Evolutionary conservation across 2,888 invertebrate genomes (phyloP).

Genomic region (Protonemura montana): DNA sequence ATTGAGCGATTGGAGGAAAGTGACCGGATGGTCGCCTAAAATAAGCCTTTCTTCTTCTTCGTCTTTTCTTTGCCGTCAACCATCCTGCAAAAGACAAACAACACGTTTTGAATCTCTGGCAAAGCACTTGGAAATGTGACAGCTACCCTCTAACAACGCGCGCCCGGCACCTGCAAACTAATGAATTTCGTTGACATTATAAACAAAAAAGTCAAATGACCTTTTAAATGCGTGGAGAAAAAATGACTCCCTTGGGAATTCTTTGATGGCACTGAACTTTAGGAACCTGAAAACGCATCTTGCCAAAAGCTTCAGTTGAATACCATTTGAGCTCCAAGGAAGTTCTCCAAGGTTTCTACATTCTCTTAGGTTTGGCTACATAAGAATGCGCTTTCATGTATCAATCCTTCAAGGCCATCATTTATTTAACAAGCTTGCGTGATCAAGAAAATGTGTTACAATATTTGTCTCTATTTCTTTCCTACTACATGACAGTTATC

Average conservation of each 20-base stretch:
- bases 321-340: no score
- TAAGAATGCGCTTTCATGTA: no score
- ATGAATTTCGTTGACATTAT: neutral
- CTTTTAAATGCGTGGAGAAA: neutral
- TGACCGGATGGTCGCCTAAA: conserved; percentile 62
- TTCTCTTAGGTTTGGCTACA: no score
- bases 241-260: neutral
- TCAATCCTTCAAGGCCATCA: no score
- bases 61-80: conserved; percentile 88
- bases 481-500: no score
- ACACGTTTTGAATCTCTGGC: neutral
- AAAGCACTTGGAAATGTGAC: neutral
- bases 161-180: neutral
- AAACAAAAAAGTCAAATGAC: neutral
- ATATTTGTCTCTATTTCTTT: no score
- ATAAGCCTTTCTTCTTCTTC: conserved; percentile 86
- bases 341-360: no score
- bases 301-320: no score
- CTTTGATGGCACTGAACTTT: neutral
- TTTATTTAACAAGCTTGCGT: no score
- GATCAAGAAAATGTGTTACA: no score
- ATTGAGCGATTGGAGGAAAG: neutral
- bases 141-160: neutral
- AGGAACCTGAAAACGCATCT: no score
- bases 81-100: conserved; percentile 33